Conservation (phyloP, 2,113 vertebrate species). For the Lepidothrix coronata region DNA sequence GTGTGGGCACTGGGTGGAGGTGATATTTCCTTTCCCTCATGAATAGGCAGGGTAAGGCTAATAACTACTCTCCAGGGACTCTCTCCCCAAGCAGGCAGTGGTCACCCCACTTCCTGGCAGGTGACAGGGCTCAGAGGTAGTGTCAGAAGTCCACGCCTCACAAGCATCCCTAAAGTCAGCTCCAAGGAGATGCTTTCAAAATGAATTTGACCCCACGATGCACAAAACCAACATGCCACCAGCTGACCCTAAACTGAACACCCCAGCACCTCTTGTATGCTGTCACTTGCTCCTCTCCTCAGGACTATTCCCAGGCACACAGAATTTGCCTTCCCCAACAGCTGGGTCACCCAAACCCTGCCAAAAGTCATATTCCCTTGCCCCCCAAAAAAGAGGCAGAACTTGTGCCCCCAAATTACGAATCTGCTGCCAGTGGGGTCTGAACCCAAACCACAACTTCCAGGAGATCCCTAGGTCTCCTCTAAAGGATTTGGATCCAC, state of each 20-base stretch:
- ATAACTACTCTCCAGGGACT: background rate
- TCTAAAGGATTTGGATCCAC: background rate
- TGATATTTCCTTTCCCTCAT: background rate
- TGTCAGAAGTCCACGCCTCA: background rate
- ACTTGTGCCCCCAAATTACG: background rate
- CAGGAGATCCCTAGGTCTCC: background rate
- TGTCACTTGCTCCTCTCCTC: background rate
- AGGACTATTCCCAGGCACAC: background rate
- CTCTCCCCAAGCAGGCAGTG: background rate
- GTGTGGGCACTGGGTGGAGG: background rate
- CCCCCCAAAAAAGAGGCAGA: background rate
- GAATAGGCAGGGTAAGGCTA: background rate
- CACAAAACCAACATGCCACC: background rate
- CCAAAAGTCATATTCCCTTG: background rate
- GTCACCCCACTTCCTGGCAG: background rate
- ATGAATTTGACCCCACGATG: fast-evolving
- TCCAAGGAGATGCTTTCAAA: background rate
- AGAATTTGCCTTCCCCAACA: background rate
- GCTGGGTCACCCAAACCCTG: background rate
- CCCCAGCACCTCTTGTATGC: background rate
- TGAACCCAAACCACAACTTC: background rate
- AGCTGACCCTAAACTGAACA: background rate
- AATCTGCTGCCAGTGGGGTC: background rate
- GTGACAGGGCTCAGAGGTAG: background rate
- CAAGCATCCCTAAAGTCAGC: background rate